These are phyloP conservation scores for Aporrectodea caliginosa DNA, from an alignment of 1,140 invertebrate genomes.

Conservation along the genomic window DNA sequence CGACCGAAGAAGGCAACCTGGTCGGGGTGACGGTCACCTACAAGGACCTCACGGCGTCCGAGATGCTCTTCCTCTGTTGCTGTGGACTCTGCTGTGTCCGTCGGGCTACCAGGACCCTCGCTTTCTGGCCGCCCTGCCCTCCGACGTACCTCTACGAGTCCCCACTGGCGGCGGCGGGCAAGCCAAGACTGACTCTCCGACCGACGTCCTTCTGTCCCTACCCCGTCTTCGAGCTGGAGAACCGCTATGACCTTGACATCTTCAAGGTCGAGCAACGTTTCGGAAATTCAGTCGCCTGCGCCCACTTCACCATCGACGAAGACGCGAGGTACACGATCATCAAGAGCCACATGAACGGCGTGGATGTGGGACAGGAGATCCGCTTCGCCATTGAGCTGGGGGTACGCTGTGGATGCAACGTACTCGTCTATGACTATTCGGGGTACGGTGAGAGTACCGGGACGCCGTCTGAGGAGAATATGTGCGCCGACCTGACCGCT, in stretches of 20 bases:
- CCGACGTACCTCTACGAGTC: background rate
- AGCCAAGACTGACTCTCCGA: background rate
- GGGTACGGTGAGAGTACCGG: slow-evolving; percentile 69
- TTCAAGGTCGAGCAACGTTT: slow-evolving; percentile 69
- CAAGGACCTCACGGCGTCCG: background rate
- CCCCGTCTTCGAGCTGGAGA: background rate
- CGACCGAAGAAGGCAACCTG: too few relatives aligned
- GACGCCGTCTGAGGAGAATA: slow-evolving; percentile 95
- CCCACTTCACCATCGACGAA: background rate
- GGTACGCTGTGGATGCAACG: slow-evolving; percentile 74
- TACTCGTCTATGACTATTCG: slow-evolving; percentile 98
- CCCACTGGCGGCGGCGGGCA: background rate
- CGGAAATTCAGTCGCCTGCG: slow-evolving; percentile 74
- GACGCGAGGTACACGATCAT: slow-evolving; percentile 83
- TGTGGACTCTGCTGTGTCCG: background rate
- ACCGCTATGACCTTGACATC: background rate
- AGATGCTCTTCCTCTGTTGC: background rate
- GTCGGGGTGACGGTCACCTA: too few relatives aligned
- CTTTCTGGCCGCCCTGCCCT: background rate
- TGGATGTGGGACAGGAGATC: slow-evolving; percentile 51
- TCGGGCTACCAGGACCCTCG: background rate
- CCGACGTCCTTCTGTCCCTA: background rate
- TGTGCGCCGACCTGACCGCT: slow-evolving; percentile 97
- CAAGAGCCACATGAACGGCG: slow-evolving; percentile 80
- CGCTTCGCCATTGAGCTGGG: slow-evolving; percentile 23